A percentile compares a stretch with the other conserved stretches of the same genome.
Evolutionary conservation across 2,113 vertebrate genomes (phyloP).

Genomic region (Alces alces): DNA sequence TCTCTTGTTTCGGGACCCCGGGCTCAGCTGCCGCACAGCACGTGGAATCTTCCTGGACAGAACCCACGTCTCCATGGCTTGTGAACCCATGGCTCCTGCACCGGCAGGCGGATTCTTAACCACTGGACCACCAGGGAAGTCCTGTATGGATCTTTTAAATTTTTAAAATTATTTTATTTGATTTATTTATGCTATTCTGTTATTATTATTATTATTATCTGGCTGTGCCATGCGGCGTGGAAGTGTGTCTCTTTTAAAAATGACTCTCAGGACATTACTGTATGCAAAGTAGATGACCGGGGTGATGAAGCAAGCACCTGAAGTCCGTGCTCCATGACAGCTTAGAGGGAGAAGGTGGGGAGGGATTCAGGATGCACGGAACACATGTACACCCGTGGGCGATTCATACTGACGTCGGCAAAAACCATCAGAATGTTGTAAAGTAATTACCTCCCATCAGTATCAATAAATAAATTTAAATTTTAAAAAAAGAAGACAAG

Average conservation of each 20-base stretch:
- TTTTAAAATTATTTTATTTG: background rate
- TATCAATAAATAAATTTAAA: background rate
- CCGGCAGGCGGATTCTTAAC: background rate
- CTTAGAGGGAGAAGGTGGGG: background rate
- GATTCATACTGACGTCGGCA: background rate
- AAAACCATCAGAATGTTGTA: accelerated
- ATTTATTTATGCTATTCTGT: background rate
- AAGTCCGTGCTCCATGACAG: background rate
- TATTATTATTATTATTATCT: background rate
- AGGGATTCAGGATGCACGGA: background rate
- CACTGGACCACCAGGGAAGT: background rate
- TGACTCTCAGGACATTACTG: accelerated
- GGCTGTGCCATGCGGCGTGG: accelerated
- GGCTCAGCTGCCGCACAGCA: background rate
- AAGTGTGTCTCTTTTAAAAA: background rate
- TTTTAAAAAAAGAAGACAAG: background rate
- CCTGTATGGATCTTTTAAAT: accelerated
- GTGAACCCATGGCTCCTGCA: background rate
- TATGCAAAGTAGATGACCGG: background rate
- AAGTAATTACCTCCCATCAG: background rate
- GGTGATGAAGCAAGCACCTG: background rate
- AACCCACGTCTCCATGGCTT: background rate
- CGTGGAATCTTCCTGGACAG: background rate
- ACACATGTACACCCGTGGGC: background rate
- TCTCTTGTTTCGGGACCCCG: background rate